Evolutionary conservation across 2,888 invertebrate species (phyloP).

Genomic region (Operophtera brumata): DNA sequence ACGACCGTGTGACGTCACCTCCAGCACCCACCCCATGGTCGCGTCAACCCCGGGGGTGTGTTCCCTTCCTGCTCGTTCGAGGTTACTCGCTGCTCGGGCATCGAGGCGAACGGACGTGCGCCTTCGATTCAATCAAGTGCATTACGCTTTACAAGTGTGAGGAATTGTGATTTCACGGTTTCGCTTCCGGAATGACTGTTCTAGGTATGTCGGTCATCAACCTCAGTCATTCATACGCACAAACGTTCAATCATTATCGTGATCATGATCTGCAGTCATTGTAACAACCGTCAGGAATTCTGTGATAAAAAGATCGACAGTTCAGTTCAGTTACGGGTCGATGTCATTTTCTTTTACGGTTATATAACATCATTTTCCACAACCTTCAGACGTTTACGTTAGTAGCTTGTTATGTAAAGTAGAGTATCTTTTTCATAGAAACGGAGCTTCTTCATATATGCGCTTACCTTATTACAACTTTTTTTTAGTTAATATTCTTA

Average conservation of each 20-base stretch:
- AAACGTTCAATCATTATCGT: conserved; percentile 8
- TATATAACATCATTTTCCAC: conserved; percentile 48
- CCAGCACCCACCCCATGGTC: conserved; percentile 45
- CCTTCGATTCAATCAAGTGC: conserved; percentile 33
- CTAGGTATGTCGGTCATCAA: conserved; percentile 52
- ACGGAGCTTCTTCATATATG: conserved; percentile 10
- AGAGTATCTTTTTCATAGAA: conserved; percentile 9
- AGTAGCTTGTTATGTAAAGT: conserved; percentile 29
- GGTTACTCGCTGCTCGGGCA: conserved; percentile 66
- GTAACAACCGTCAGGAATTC: conserved; percentile 14
- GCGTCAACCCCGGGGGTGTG: conserved; percentile 67
- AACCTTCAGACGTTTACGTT: conserved; percentile 41
- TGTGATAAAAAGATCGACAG: conserved; percentile 22
- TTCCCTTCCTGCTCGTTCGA: conserved; percentile 58
- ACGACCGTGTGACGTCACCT: conserved; percentile 76
- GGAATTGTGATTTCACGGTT: conserved; percentile 34
- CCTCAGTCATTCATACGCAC: neutral
- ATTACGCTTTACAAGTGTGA: conserved; percentile 27
- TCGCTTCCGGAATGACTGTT: conserved; percentile 57
- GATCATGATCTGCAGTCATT: conserved; percentile 1
- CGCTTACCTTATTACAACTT: neutral
- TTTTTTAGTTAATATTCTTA: neutral
- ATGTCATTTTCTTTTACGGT: conserved; percentile 30
- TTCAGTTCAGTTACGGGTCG: conserved; percentile 20
- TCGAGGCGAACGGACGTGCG: conserved; percentile 56